A percentile compares a stretch with the other conserved stretches of the same genome.
Evolutionary conservation across 2,797 vertebrate genomes (phyloP).

Genomic region (Hydrolagus colliei): DNA sequence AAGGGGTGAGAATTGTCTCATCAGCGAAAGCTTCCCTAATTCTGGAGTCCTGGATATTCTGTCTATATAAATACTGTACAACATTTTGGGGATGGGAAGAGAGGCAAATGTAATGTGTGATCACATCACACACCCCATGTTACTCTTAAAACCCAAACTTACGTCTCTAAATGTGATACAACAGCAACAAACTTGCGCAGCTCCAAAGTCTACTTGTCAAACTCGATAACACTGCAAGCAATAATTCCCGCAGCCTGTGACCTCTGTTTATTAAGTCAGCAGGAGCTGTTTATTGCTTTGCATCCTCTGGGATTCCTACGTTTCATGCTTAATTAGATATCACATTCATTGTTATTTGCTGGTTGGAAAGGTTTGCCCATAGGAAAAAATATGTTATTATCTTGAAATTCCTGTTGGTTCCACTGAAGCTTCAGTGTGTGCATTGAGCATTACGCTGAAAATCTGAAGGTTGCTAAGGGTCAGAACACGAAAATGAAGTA

Average conservation of each 20-base stretch:
- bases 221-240: neutral
- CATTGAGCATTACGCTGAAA: neutral
- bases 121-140: no score
- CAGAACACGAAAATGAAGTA: neutral
- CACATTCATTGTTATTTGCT: neutral
- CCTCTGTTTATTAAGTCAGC: neutral
- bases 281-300: constrained; percentile 20
- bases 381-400: neutral
- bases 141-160: neutral
- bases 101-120: no score
- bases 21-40: no score
- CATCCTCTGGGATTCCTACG: neutral
- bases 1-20: no score
- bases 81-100: no score
- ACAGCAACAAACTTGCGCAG: neutral
- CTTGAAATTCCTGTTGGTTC: neutral
- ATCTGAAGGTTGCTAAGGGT: neutral
- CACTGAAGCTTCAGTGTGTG: constrained; percentile 5
- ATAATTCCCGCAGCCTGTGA: neutral
- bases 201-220: neutral
- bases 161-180: neutral
- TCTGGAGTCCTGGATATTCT: no score
- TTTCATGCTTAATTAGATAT: constrained; percentile 17
- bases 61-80: no score
- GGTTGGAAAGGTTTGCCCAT: neutral